A percentile compares a stretch with the other conserved stretches of the same genome.
Conservation (phyloP, 2,888 invertebrate species). For the Fragum sueziense region DNA sequence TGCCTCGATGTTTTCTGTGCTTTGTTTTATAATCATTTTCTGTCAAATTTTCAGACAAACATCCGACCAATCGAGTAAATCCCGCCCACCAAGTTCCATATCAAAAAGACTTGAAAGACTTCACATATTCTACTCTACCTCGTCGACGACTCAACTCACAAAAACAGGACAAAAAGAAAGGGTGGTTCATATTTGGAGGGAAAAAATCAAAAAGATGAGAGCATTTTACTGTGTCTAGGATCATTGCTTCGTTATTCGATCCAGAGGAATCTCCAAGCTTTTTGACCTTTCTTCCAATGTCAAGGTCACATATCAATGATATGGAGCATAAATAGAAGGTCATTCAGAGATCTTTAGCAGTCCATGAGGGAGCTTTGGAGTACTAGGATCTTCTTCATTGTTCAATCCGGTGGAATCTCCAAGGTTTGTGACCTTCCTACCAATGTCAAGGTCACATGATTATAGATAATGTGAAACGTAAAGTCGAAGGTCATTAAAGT, state of each 20-base stretch:
- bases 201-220: constrained; percentile 65
- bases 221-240: neutral
- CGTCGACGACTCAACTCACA: constrained; percentile 53
- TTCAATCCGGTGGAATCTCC: no score
- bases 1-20: neutral
- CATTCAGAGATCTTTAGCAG: no score
- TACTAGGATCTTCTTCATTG: no score
- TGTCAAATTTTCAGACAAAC: constrained; percentile 57
- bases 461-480: no score
- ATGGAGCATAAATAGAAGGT: no score
- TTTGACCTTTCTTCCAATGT: neutral
- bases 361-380: no score
- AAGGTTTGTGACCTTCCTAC: no score
- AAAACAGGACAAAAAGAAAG: constrained; percentile 62
- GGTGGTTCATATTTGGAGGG: constrained; percentile 62
- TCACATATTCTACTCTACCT: constrained; percentile 56
- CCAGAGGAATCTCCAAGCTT: neutral
- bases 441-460: no score
- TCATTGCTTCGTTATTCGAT: neutral
- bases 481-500: no score
- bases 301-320: no score
- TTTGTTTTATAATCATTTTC: neutral
- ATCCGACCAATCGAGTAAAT: constrained; percentile 40
- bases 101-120: constrained; percentile 60
- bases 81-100: constrained; percentile 39